These are phyloP conservation scores for Gymnothorax javanicus DNA, from an alignment of 2,797 vertebrate species.

Conservation along the genomic window DNA sequence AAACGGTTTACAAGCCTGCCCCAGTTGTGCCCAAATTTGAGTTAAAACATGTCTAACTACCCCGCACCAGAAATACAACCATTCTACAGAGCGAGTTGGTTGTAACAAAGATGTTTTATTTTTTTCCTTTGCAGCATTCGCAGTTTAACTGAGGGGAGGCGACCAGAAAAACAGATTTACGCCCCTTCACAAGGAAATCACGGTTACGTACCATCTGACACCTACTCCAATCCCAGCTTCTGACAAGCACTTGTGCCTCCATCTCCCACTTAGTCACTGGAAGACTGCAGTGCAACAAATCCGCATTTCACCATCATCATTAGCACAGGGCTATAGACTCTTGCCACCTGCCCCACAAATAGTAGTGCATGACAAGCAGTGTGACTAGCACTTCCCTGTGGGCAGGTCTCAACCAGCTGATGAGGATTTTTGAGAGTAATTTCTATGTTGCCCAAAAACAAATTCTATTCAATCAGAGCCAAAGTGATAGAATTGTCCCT, in stretches of 20 bases:
- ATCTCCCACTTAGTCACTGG: conserved; percentile 11
- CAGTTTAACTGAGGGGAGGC: background rate
- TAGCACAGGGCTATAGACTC: background rate
- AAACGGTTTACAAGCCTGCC: background rate
- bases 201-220: conserved; percentile 4
- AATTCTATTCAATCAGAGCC: background rate
- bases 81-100: background rate
- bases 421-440: background rate
- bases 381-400: background rate
- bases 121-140: background rate
- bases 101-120: background rate
- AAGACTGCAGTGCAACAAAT: background rate
- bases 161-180: background rate
- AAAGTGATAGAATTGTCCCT: background rate
- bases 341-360: background rate
- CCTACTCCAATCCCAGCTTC: background rate
- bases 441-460: background rate
- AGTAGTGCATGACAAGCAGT: background rate
- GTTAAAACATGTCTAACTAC: background rate
- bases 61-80: background rate
- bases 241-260: background rate
- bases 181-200: conserved; percentile 8
- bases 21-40: background rate
- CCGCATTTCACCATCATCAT: background rate
- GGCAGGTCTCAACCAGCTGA: background rate